Evolutionary conservation across 2,797 vertebrate genomes (phyloP).

Genomic region (Sternotherus odoratus): DNA sequence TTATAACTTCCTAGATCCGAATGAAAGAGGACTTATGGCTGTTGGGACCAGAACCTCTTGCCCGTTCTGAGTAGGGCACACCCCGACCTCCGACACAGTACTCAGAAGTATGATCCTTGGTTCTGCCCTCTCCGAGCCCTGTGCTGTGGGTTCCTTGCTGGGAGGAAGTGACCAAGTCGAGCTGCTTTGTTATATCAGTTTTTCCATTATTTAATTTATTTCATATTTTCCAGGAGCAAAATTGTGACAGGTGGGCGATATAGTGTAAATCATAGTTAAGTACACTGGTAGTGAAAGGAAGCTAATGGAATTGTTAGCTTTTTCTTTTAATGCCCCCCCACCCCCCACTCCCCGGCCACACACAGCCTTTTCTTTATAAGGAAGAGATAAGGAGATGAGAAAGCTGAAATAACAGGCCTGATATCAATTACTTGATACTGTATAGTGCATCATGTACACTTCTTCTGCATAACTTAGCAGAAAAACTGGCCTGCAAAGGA

Average conservation of each 20-base stretch:
- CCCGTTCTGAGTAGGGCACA: background rate
- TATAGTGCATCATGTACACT: too few relatives aligned
- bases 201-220: slow-evolving; percentile 39
- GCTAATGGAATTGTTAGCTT: background rate
- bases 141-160: background rate
- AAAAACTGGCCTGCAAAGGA: background rate
- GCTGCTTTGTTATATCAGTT: background rate
- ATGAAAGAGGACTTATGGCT: slow-evolving; percentile 1
- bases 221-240: background rate
- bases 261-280: background rate
- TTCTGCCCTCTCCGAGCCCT: background rate
- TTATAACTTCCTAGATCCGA: background rate
- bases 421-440: too few relatives aligned
- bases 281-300: background rate
- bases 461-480: background rate
- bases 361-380: background rate
- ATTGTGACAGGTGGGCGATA: background rate
- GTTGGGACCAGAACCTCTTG: background rate
- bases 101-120: background rate
- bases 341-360: too few relatives aligned
- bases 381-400: background rate
- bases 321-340: too few relatives aligned
- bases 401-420: background rate
- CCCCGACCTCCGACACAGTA: background rate
- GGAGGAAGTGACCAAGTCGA: slow-evolving; percentile 25